These are phyloP conservation scores for Bedellia somnulentella DNA, from an alignment of 2,888 invertebrate species.

Conservation along the genomic window DNA sequence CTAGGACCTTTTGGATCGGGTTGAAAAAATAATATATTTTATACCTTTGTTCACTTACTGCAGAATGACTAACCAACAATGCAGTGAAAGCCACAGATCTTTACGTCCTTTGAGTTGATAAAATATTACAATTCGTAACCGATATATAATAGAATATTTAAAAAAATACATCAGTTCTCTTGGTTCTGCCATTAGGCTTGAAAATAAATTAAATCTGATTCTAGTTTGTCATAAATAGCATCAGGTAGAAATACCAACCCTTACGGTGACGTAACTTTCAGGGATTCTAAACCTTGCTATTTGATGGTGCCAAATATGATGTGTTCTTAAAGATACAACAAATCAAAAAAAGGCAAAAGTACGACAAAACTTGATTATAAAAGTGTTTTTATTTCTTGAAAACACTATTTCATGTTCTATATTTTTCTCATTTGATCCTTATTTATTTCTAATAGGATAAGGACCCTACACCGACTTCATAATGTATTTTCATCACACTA, in stretches of 20 bases:
- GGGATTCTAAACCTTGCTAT: neutral
- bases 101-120: too few species aligned
- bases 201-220: too few species aligned
- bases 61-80: too few species aligned
- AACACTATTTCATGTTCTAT: neutral
- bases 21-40: too few species aligned
- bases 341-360: neutral
- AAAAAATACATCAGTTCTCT: too few species aligned
- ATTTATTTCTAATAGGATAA: neutral
- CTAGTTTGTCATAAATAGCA: conserved; percentile 25
- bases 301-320: neutral
- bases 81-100: too few species aligned
- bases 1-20: too few species aligned
- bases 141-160: too few species aligned
- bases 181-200: too few species aligned
- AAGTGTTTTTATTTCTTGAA: neutral
- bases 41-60: too few species aligned
- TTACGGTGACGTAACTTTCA: neutral
- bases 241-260: conserved; percentile 34
- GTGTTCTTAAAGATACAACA: neutral
- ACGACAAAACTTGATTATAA: neutral
- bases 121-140: too few species aligned
- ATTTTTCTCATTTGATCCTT: neutral
- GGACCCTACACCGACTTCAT: neutral
- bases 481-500: neutral